Conservation (phyloP, 2,797 vertebrate species). For the Eospalax fontanierii region DNA sequence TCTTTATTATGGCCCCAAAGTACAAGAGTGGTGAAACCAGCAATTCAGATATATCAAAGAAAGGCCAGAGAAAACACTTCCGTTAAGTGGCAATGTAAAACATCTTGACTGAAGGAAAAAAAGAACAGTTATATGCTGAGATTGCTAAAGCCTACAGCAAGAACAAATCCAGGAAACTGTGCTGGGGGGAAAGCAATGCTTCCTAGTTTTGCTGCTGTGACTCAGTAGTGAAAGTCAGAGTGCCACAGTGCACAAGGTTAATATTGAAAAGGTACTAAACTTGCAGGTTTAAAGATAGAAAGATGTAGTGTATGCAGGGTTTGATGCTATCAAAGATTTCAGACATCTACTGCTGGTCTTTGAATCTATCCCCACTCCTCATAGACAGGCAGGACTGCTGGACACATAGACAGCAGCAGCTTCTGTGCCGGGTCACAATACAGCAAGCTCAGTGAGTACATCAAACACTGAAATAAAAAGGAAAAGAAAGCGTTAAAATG, state of each 20-base stretch:
- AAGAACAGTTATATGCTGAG: background rate
- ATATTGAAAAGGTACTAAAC: background rate
- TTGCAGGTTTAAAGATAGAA: background rate
- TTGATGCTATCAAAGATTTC: background rate
- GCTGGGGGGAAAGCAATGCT: background rate
- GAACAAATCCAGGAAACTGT: background rate
- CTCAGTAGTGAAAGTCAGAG: background rate
- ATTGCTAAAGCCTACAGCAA: background rate
- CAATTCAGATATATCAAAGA: background rate
- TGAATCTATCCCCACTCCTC: background rate
- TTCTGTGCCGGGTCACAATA: background rate
- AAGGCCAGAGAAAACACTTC: background rate
- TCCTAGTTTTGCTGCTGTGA: background rate
- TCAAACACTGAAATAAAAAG: background rate
- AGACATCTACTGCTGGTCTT: background rate
- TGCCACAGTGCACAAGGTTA: background rate
- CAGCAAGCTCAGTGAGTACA: background rate
- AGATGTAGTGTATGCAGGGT: background rate
- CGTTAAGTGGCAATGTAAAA: background rate
- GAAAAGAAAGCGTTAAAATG: background rate
- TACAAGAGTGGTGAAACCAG: background rate
- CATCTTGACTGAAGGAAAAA: background rate
- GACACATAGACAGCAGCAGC: background rate
- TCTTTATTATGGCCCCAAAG: background rate
- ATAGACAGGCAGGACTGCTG: background rate